These are phyloP conservation scores for Drepana falcataria DNA, from an alignment of 2,888 invertebrate genomes.

Conservation along the genomic window DNA sequence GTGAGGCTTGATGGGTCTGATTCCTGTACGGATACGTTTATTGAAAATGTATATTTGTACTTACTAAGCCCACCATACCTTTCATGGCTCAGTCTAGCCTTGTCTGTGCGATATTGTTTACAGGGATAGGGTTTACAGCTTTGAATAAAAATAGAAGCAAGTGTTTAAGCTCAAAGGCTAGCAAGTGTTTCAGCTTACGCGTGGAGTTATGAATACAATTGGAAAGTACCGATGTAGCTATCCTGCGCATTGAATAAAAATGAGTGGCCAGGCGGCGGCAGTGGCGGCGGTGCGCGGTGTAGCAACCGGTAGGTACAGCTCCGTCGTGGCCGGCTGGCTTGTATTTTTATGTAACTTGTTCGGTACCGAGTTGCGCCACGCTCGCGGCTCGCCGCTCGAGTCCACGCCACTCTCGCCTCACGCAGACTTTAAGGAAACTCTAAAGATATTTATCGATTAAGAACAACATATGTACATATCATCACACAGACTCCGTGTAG, in stretches of 20 bases:
- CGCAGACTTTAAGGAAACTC: slow-evolving; percentile 19
- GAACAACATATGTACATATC: not conserved
- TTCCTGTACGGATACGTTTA: too few relatives aligned
- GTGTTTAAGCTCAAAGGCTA: too few relatives aligned
- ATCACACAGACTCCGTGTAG: too few relatives aligned
- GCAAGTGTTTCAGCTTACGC: too few relatives aligned
- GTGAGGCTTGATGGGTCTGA: too few relatives aligned
- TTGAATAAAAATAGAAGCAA: too few relatives aligned
- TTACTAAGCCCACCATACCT: too few relatives aligned
- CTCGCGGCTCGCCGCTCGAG: slow-evolving; percentile 19
- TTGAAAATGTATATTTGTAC: too few relatives aligned
- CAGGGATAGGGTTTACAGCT: too few relatives aligned
- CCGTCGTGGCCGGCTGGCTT: slow-evolving; percentile 31
- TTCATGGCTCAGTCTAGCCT: too few relatives aligned
- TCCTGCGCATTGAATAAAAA: slow-evolving; percentile 35
- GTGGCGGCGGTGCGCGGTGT: slow-evolving; percentile 22
- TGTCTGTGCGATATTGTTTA: too few relatives aligned
- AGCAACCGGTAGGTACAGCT: slow-evolving; percentile 59
- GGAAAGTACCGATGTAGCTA: slow-evolving; percentile 8
- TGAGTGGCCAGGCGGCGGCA: slow-evolving; percentile 26
- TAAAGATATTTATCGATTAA: not conserved
- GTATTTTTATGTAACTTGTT: slow-evolving; percentile 69
- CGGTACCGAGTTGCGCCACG: slow-evolving; percentile 47
- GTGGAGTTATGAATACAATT: not conserved
- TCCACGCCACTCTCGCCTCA: slow-evolving; percentile 10